Conservation (phyloP, 1,140 invertebrate genomes). For the Rhynchophorus ferrugineus region DNA sequence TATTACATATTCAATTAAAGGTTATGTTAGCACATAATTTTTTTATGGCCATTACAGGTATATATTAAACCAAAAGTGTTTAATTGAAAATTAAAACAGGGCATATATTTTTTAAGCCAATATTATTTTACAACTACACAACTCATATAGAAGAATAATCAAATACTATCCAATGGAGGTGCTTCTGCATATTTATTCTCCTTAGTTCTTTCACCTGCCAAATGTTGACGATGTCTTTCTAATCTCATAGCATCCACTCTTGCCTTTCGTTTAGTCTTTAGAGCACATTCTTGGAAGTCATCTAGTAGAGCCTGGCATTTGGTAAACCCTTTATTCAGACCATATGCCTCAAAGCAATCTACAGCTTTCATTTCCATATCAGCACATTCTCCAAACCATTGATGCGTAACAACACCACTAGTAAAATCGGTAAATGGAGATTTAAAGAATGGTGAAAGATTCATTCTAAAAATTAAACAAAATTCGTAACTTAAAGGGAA, state of each 20-base stretch:
- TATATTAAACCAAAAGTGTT: too few species aligned
- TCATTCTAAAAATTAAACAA: slow-evolving; percentile 40
- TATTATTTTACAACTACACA: too few species aligned
- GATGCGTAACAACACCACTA: slow-evolving; percentile 52
- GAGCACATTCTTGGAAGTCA: not conserved
- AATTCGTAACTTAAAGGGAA: too few species aligned
- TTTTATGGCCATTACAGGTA: too few species aligned
- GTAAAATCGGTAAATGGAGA: slow-evolving; percentile 61
- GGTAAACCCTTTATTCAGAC: not conserved
- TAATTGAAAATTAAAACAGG: too few species aligned
- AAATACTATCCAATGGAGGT: not conserved
- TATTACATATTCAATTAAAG: too few species aligned
- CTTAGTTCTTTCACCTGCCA: not conserved
- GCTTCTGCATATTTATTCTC: not conserved
- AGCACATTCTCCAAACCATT: slow-evolving; percentile 52
- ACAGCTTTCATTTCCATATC: slow-evolving; percentile 58
- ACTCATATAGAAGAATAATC: not conserved
- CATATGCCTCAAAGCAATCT: slow-evolving; percentile 60
- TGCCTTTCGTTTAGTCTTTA: not conserved
- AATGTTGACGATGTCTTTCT: not conserved
- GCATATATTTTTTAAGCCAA: too few species aligned
- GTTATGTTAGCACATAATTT: too few species aligned
- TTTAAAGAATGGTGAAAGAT: slow-evolving; percentile 51
- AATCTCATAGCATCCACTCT: not conserved
- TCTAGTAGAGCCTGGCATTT: not conserved